Evolutionary conservation across 1,140 invertebrate genomes (phyloP).

Genomic region (Lepidostoma basale): DNA sequence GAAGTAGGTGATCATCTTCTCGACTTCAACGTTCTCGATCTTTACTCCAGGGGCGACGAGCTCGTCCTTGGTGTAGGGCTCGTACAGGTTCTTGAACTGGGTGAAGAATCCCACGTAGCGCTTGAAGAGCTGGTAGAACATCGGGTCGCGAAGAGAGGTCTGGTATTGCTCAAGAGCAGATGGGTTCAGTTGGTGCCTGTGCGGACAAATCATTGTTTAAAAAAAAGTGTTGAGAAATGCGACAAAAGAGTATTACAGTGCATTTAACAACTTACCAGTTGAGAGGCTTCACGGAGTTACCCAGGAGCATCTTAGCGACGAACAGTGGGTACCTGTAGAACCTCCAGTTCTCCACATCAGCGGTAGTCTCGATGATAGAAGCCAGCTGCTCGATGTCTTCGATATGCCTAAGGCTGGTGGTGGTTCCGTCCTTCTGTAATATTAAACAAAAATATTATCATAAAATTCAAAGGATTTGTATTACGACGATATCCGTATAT

Average conservation of each 20-base stretch:
- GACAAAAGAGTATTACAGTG: too few relatives aligned
- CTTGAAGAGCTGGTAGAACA: slow-evolving; percentile 71
- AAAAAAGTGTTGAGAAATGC: too few relatives aligned
- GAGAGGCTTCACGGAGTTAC: slow-evolving; percentile 50
- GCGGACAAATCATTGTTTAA: too few relatives aligned
- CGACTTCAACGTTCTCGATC: slow-evolving; percentile 67
- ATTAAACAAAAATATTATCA: not conserved
- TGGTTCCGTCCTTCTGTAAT: slow-evolving; percentile 53
- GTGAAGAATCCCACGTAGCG: slow-evolving; percentile 65
- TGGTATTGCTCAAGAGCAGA: slow-evolving; percentile 62
- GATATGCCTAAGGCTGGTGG: slow-evolving; percentile 56
- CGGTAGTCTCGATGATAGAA: slow-evolving; percentile 69
- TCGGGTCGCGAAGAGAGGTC: slow-evolving; percentile 69
- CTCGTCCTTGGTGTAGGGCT: slow-evolving; percentile 61
- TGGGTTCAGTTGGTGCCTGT: slow-evolving; percentile 53
- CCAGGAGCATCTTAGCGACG: slow-evolving; percentile 65
- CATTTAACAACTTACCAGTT: slow-evolving; percentile 14
- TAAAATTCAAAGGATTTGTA: too few relatives aligned
- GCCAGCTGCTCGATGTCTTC: slow-evolving; percentile 68
- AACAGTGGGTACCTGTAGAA: slow-evolving; percentile 68
- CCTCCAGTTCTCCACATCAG: slow-evolving; percentile 66
- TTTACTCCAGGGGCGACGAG: slow-evolving; percentile 67
- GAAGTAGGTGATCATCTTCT: slow-evolving; percentile 67
- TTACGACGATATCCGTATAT: too few relatives aligned
- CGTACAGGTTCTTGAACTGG: slow-evolving; percentile 60